Percentiles rank a stretch among this genome's conserved stretches.
phyloP scores from a whole-genome alignment of 1,140 invertebrate genomes.

The Rhagoletis zephyria region DNA sequence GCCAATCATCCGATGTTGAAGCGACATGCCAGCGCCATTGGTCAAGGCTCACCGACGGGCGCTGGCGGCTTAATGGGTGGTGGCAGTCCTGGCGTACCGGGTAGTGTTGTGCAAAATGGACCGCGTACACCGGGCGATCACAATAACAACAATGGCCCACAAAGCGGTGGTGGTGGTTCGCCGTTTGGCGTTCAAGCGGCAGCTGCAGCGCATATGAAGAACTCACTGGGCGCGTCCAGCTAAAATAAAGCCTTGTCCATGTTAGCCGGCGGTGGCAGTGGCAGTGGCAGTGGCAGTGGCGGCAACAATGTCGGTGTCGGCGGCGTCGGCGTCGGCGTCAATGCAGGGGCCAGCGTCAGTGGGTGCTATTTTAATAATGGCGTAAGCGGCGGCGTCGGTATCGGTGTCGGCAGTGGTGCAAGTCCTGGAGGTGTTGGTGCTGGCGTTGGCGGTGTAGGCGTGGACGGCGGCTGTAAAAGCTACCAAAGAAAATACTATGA shows the following conservation, averaged over 20 bases:
- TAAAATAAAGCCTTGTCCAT: constrained; percentile 71
- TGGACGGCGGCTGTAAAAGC: constrained; percentile 67
- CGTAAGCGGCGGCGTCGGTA: not conserved
- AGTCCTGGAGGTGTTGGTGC: not conserved
- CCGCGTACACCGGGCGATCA: constrained; percentile 68
- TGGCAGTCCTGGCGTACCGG: constrained; percentile 56
- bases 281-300: not conserved
- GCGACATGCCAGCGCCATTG: constrained; percentile 80
- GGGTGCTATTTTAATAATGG: constrained; percentile 21
- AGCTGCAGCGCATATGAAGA: constrained; percentile 71
- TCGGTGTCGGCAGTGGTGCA: not conserved
- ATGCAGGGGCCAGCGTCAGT: not conserved
- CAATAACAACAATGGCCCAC: constrained; percentile 71
- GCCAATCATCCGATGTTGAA: constrained; percentile 93
- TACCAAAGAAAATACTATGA: constrained; percentile 73
- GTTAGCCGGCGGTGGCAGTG: constrained; percentile 59
- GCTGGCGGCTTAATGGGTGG: constrained; percentile 59
- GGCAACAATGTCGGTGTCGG: constrained; percentile 45
- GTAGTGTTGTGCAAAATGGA: constrained; percentile 58
- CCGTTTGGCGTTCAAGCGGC: constrained; percentile 68
- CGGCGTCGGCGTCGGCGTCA: constrained; percentile 18
- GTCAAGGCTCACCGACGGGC: constrained; percentile 68
- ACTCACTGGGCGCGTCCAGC: constrained; percentile 71
- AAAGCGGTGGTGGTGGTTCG: constrained; percentile 64
- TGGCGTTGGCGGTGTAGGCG: constrained; percentile 14